Evolutionary conservation across 2,888 invertebrate genomes (phyloP).

Genomic region (Tineola bisselliella): DNA sequence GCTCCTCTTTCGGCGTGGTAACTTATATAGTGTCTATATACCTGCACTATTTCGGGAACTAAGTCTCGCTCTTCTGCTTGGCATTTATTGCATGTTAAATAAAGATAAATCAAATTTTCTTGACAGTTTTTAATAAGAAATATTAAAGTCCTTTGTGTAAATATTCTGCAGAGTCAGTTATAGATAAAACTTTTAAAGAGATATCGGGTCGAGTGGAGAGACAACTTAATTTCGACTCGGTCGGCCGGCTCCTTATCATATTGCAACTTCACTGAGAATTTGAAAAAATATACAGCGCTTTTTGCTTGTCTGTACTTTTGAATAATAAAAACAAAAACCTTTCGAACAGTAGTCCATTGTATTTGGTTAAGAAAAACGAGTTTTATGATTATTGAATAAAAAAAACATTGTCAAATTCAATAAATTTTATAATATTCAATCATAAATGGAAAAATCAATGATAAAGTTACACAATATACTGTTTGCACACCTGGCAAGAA

Average conservation of each 20-base stretch:
- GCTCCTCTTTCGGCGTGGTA: not conserved
- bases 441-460: not conserved
- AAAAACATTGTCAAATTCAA: not conserved
- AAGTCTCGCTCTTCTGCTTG: not conserved
- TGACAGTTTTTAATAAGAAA: constrained; percentile 8
- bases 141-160: constrained; percentile 8
- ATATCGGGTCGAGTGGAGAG: constrained; percentile 9
- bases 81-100: not conserved
- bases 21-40: not conserved
- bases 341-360: not conserved
- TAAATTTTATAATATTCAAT: not conserved
- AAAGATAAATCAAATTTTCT: not conserved
- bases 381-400: not conserved
- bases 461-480: not conserved
- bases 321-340: not conserved
- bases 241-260: not conserved
- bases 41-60: not conserved
- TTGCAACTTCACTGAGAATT: not conserved
- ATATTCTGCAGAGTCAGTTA: constrained; percentile 13
- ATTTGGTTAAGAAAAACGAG: not conserved
- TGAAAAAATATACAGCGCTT: not conserved
- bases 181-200: constrained; percentile 12
- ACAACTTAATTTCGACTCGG: constrained; percentile 8
- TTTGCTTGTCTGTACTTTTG: not conserved
- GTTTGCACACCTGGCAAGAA: constrained; percentile 23